Conservation (phyloP, 2,888 invertebrate species). For the Amblyteles armatorius region DNA sequence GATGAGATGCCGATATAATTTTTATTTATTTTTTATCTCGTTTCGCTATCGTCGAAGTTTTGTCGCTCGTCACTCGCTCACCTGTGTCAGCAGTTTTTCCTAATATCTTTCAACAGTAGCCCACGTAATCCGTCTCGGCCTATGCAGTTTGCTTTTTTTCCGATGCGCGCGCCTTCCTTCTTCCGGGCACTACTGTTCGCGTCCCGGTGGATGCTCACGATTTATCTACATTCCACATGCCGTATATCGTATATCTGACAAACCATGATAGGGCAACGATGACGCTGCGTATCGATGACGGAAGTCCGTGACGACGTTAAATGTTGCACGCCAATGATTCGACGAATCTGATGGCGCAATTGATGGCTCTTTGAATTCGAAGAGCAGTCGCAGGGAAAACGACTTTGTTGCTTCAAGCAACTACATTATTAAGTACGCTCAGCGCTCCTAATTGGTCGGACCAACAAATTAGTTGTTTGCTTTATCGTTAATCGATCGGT, state of each 20-base stretch:
- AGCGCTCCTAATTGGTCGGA: too few species aligned
- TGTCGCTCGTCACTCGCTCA: slow-evolving; percentile 3
- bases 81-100: slow-evolving; percentile 10
- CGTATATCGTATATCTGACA: not conserved
- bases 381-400: too few species aligned
- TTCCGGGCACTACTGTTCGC: not conserved
- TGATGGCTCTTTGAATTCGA: too few species aligned
- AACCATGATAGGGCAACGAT: slow-evolving; percentile 8
- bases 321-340: slow-evolving; percentile 25
- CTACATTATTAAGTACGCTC: too few species aligned
- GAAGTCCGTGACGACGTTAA: not conserved
- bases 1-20: not conserved
- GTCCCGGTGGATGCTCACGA: not conserved
- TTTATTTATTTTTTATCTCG: slow-evolving; percentile 1
- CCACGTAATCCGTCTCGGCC: not conserved
- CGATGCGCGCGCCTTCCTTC: not conserved
- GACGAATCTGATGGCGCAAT: slow-evolving; percentile 12
- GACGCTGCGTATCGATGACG: slow-evolving; percentile 18
- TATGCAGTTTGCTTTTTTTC: not conserved
- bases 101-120: not conserved
- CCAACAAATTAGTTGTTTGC: too few species aligned
- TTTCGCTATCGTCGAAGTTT: not conserved
- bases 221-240: slow-evolving; percentile 27
- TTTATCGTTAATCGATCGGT: too few species aligned
- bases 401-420: too few species aligned